phyloP scores from a whole-genome alignment of 2,888 invertebrate species.

The Watsonalla binaria region DNA sequence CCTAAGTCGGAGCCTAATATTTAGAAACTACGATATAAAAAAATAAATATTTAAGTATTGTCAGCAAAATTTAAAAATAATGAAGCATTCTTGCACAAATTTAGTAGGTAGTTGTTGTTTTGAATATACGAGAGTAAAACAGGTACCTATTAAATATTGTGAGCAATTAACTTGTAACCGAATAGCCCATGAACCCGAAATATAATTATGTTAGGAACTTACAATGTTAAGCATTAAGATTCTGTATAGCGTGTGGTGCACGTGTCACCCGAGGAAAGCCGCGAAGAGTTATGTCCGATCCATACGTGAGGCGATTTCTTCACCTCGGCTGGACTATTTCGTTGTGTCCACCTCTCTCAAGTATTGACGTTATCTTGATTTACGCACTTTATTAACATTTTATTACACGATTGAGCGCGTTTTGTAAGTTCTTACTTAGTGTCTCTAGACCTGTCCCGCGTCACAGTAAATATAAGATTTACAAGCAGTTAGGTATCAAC shows the following conservation, averaged over 20 bases:
- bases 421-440: slow-evolving; percentile 37
- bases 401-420: slow-evolving; percentile 61
- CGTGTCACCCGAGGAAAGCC: slow-evolving; percentile 21
- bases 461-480: no score
- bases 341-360: slow-evolving; percentile 61
- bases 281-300: slow-evolving; percentile 50
- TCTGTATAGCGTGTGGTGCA: slow-evolving; percentile 17
- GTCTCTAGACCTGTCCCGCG: slow-evolving; percentile 19
- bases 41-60: no score
- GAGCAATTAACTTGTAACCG: no score
- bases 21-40: no score
- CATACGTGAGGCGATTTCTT: slow-evolving; percentile 57
- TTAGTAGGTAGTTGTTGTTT: no score
- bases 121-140: no score
- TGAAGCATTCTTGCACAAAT: no score
- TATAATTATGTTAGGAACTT: slow-evolving; percentile 1
- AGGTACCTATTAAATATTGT: no score
- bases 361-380: slow-evolving; percentile 75
- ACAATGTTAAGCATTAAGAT: slow-evolving; percentile 16
- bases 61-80: no score
- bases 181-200: not conserved
- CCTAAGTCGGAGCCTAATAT: no score
- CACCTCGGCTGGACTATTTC: slow-evolving; percentile 57
- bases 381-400: slow-evolving; percentile 73
- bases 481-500: no score